phyloP scores from a whole-genome alignment of 2,797 vertebrate genomes.

The Malurus splendens region DNA sequence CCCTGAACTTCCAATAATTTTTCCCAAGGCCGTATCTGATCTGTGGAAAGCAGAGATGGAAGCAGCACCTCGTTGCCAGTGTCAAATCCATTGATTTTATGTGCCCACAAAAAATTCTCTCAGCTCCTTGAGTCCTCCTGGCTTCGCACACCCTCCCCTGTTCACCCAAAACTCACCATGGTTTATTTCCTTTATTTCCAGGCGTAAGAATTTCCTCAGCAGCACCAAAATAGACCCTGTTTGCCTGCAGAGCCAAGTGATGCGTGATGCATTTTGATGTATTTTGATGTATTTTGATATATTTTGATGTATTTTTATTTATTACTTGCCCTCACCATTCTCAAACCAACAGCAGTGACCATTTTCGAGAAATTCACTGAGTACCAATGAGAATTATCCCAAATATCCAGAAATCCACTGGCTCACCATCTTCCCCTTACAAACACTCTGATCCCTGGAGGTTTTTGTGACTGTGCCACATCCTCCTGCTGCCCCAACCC shows the following conservation, averaged over 20 bases:
- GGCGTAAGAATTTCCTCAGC: conserved; percentile 41
- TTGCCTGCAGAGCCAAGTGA: conserved; percentile 16
- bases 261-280: not conserved
- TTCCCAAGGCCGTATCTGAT: not conserved
- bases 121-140: fast-evolving
- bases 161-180: not conserved
- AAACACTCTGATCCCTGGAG: not conserved
- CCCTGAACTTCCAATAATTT: not conserved
- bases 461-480: not conserved
- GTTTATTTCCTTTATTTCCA: conserved; percentile 53
- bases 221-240: conserved; percentile 40
- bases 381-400: not conserved
- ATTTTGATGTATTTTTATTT: conserved; percentile 5
- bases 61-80: not conserved
- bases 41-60: not conserved
- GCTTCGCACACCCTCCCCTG: not conserved
- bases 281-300: no score
- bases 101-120: not conserved
- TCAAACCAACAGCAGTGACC: not conserved
- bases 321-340: conserved; percentile 1
- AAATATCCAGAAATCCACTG: not conserved
- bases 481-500: not conserved
- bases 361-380: not conserved
- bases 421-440: not conserved
- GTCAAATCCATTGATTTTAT: not conserved